A percentile compares a stretch with the other conserved stretches of the same genome.
phyloP scores from a whole-genome alignment of 2,113 vertebrate species.

The Rhinogobius similis region DNA sequence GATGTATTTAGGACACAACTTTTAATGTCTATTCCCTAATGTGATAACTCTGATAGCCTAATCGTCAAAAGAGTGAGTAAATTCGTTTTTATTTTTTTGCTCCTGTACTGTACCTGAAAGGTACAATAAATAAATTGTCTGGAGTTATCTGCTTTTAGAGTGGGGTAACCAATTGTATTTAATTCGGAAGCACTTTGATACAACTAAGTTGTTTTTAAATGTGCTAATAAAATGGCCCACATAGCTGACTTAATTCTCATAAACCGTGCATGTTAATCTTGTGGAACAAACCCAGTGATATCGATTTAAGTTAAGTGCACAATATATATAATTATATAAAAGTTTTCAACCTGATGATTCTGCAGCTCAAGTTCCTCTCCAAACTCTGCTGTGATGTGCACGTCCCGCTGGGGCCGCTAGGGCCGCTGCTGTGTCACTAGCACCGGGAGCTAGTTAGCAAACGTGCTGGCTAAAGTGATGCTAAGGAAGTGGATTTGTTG shows the following conservation, averaged over 20 bases:
- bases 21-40: too few species aligned
- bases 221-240: too few species aligned
- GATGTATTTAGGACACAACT: too few species aligned
- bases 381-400: background rate
- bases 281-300: background rate
- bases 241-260: background rate
- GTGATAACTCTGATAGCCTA: too few species aligned
- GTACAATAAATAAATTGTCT: too few species aligned
- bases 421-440: conserved; percentile 10
- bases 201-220: too few species aligned
- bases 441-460: conserved; percentile 12
- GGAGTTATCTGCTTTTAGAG: too few species aligned
- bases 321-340: background rate
- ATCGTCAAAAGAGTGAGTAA: too few species aligned
- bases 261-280: background rate
- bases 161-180: too few species aligned
- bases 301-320: background rate
- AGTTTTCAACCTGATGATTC: background rate
- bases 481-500: conserved; percentile 64
- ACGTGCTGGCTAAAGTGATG: conserved; percentile 38
- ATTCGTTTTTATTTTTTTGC: too few species aligned
- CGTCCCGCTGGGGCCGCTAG: background rate
- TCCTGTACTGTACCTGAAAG: too few species aligned
- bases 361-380: background rate
- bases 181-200: too few species aligned